Base-by-base conservation (phyloP, 1,140 invertebrate species). In the Ganaspis sp. region DNA sequence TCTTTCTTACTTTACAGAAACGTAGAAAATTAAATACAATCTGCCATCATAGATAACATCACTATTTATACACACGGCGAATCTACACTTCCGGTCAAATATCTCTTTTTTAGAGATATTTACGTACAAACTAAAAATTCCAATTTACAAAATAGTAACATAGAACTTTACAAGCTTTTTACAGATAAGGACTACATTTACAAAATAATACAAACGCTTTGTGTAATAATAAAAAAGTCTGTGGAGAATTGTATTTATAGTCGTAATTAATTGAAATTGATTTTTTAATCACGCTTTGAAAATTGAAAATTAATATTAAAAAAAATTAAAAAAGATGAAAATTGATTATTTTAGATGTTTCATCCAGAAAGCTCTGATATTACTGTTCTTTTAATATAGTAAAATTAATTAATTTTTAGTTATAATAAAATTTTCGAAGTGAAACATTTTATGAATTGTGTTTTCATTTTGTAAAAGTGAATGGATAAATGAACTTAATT, bases 11-110 rank as follows among this genome's bases (percentile, higher is more conserved):
- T 64, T 64, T 64, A 64, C 58, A 64, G 58, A 64, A 64, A 64
- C 58, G 58, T 64, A 64, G 58, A 64, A 64, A 64, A 64, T 64
- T 64, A 64, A 64, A 64, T 64, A 64, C 58, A 64, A 64, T 64
- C 58, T 64, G 58, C 12, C 23, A 34, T 64, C 26, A n/a, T 29
- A 64, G 23, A 29, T 64, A 64, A 64, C 58, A 64, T 29, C 9
- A 54, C 53, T 64, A 26, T 58, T 64, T 64, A 64, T 64, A 64
- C 58, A 64, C 21, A 64, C 58, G 26, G 3, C 9, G 26, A 64
- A 64, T 64, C 58, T 64, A 64, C 54, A 64, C 54, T 64, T 29
- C 58, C 23, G 15, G 26, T 64, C 58, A 64, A 29, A 64, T 29
- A 64, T 64, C 58, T 64, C 58, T 64, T n/a, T 29, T 29, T 15